Base-by-base conservation (phyloP, 1,140 invertebrate genomes). In the Penaeus japonicus region DNA sequence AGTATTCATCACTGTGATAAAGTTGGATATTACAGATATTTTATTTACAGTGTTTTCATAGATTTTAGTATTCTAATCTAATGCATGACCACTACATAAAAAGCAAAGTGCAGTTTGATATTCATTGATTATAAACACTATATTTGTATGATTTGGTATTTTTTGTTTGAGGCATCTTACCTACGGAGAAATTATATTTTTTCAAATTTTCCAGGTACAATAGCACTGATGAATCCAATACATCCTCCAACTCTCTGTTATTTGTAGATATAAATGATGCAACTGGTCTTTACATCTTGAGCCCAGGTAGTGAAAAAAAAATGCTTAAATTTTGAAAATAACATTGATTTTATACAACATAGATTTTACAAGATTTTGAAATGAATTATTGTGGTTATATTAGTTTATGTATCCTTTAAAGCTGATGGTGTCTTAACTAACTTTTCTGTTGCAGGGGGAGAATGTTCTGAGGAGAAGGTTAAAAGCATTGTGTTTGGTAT, bases 231-330 rank as follows among this genome's bases (percentile, higher is more conserved):
- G 53, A 55, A 12, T 70, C 73, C 15, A 88, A 88, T 53, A 83
- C 27, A 22, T 77, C 65, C 20, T 24, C 27, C 4, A 39, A 83
- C 20, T 27, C 32, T 22, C 39, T 84, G n/a, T 24, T 78, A 24
- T 84, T 24, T 47, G 80, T 88, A 20, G 80, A 59, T 47, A 18
- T 84, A 4, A 84, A 84, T 75, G 54, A 59, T 54, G 54, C 79
- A 54, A 84, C 86, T 27, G 86, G 86, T 55, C 65, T 88, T 22
- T 88, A 83, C 54, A 57, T 88, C 30, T 88, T 80, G 79, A 55
- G 53, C 35, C 86, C 86, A 78, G 85, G 85, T 87, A 57, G 54
- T 77, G 5, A 59, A 57, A 17, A 39, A 59, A n/a, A n/a, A n/a
- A n/a, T n/a, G n/a, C n/a, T n/a, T n/a, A n/a, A n/a, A n/a, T n/a